Conservation (phyloP, 2,888 invertebrate genomes). For the Parnassius mnemosyne region DNA sequence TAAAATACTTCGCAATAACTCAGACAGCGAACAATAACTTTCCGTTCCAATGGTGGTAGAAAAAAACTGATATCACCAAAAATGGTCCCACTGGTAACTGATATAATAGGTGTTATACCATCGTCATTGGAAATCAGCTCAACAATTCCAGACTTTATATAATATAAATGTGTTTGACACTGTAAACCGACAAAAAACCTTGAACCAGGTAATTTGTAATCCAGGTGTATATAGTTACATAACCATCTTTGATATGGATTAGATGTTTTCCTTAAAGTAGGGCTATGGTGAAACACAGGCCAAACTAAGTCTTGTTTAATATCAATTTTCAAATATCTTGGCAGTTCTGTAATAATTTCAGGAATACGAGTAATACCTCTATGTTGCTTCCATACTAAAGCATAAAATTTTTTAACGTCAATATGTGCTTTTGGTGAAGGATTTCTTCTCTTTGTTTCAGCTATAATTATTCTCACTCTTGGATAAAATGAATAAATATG, state of each 20-base stretch:
- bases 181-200: conserved; percentile 51
- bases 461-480: conserved; percentile 45
- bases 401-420: conserved; percentile 52
- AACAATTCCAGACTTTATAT: conserved; percentile 60
- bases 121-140: conserved; percentile 62
- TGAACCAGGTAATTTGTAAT: conserved; percentile 60
- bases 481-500: conserved; percentile 45
- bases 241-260: conserved; percentile 51
- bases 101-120: conserved; percentile 54
- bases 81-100: conserved; percentile 59
- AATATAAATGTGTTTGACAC: conserved; percentile 52
- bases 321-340: conserved; percentile 53
- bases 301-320: conserved; percentile 58
- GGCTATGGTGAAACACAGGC: conserved; percentile 62
- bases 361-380: conserved; percentile 55
- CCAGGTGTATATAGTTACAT: conserved; percentile 45
- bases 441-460: conserved; percentile 58
- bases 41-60: conserved; percentile 45
- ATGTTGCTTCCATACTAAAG: conserved; percentile 56
- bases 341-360: conserved; percentile 44
- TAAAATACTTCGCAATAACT: conserved; percentile 61
- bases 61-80: conserved; percentile 61
- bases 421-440: conserved; percentile 39
- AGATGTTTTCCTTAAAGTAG: conserved; percentile 54
- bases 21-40: conserved; percentile 49